Evolutionary conservation across 2,888 invertebrate species (phyloP).

Genomic region (Dryococelus australis): DNA sequence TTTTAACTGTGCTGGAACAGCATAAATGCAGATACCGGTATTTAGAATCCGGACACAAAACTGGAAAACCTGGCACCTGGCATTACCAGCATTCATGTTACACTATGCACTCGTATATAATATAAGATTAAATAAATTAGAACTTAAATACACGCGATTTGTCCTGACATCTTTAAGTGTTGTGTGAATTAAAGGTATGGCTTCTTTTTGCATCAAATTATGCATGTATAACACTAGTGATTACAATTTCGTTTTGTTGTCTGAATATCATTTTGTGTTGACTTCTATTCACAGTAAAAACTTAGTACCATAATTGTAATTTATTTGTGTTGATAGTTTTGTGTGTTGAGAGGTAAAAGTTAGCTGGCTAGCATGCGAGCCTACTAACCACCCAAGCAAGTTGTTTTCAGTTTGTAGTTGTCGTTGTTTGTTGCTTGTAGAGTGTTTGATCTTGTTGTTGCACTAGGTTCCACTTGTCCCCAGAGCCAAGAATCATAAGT

Average conservation of each 20-base stretch:
- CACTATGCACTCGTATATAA: too few relatives aligned
- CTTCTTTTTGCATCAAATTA: not conserved
- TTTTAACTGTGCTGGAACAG: too few relatives aligned
- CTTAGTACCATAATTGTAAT: not conserved
- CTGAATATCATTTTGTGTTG: conserved; percentile 40
- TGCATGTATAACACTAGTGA: conserved; percentile 27
- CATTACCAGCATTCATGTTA: too few relatives aligned
- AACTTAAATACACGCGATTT: not conserved
- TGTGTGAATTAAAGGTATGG: not conserved
- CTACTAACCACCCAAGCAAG: conserved; percentile 12
- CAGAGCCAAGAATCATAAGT: conserved; percentile 43
- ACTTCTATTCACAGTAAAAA: conserved; percentile 39
- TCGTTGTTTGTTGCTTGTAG: conserved; percentile 28
- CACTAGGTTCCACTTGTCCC: conserved; percentile 44
- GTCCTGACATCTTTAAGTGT: not conserved
- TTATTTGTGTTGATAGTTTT: not conserved
- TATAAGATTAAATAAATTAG: not conserved
- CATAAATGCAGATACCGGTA: too few relatives aligned
- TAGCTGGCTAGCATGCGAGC: conserved; percentile 54
- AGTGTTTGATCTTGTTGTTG: conserved; percentile 36
- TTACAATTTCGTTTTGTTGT: conserved; percentile 25
- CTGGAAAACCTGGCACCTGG: too few relatives aligned
- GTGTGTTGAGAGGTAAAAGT: not conserved
- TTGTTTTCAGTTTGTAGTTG: conserved; percentile 51
- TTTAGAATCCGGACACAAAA: too few relatives aligned